Evolutionary conservation across 2,888 invertebrate species (phyloP).

Genomic region (Dolichomitus sp.): DNA sequence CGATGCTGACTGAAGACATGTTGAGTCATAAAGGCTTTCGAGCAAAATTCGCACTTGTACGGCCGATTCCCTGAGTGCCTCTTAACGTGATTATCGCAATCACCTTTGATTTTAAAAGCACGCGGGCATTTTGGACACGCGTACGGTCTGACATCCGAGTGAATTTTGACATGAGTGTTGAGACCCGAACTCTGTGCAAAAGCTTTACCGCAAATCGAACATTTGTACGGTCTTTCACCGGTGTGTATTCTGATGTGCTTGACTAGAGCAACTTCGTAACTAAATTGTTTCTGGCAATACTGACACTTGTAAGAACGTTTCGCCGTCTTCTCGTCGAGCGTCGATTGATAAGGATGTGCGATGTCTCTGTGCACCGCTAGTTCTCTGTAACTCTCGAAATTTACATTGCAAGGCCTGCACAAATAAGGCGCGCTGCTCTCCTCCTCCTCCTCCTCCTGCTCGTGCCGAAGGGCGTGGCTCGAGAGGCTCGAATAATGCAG

Average conservation of each 20-base stretch:
- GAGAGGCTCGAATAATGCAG: constrained; percentile 59
- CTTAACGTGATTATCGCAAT: constrained; percentile 68
- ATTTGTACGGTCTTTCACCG: constrained; percentile 62
- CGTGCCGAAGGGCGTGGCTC: constrained; percentile 48
- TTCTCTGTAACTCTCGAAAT: constrained; percentile 61
- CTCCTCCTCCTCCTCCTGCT: constrained; percentile 7
- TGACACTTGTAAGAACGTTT: constrained; percentile 61
- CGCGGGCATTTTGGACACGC: constrained; percentile 65
- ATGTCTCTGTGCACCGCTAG: constrained; percentile 53
- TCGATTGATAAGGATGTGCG: constrained; percentile 65
- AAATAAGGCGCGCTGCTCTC: constrained; percentile 51
- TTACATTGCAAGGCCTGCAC: constrained; percentile 61
- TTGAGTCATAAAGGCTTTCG: constrained; percentile 70
- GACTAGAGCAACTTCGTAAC: constrained; percentile 61
- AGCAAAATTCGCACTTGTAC: constrained; percentile 69
- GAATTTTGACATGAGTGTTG: constrained; percentile 66
- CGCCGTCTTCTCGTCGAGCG: constrained; percentile 59
- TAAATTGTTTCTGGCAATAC: constrained; percentile 65
- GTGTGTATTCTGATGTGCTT: constrained; percentile 70
- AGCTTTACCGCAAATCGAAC: constrained; percentile 60
- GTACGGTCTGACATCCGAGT: constrained; percentile 66
- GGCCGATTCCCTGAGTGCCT: constrained; percentile 68
- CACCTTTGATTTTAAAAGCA: constrained; percentile 68
- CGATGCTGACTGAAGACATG: constrained; percentile 71
- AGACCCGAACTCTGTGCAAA: constrained; percentile 68